Evolutionary conservation across 53 echinoderm and acorn worm genomes (phyloP).

Genomic region (Mesocentrotus franciscanus): DNA sequence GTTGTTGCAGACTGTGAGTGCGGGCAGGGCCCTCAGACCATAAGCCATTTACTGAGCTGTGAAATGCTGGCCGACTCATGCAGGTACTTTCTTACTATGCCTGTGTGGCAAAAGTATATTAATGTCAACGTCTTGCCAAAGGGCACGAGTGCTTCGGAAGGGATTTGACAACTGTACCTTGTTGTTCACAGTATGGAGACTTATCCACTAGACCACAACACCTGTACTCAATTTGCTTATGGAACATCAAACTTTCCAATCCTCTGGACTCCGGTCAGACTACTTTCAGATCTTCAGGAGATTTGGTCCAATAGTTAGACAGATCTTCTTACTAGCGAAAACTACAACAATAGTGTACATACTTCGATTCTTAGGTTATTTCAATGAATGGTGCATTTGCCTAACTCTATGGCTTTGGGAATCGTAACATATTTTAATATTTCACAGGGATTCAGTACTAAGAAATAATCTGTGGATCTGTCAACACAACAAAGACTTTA

Average conservation of each 20-base stretch:
- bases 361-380: neutral
- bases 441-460: neutral
- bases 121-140: too few species aligned
- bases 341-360: neutral
- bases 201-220: too few species aligned
- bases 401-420: neutral
- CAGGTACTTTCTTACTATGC: too few species aligned
- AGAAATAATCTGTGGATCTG: neutral
- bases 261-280: neutral
- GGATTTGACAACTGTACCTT: too few species aligned
- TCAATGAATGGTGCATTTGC: neutral
- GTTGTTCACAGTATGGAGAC: too few species aligned
- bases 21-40: too few species aligned
- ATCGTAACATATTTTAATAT: neutral
- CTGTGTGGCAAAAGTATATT: neutral
- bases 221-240: neutral
- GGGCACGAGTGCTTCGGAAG: too few species aligned
- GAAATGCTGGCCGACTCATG: too few species aligned
- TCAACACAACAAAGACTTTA: neutral
- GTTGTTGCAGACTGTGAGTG: too few species aligned
- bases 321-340: neutral
- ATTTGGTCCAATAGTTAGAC: neutral
- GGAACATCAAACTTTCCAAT: neutral
- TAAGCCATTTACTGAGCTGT: too few species aligned
- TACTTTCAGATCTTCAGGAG: neutral